phyloP scores from a whole-genome alignment of 2,113 vertebrate genomes.

The Deroptyus accipitrinus region DNA sequence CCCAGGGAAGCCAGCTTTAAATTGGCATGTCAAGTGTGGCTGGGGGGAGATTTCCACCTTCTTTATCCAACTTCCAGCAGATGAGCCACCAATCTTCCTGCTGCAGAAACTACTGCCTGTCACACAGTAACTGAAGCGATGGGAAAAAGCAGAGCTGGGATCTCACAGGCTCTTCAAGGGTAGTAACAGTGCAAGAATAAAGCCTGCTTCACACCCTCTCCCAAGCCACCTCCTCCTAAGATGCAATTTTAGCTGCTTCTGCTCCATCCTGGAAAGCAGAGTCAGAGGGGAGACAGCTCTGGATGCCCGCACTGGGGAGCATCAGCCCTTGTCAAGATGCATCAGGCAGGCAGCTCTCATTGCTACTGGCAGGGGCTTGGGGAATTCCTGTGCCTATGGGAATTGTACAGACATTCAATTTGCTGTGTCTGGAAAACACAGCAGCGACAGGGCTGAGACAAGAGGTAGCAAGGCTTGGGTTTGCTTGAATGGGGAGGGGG shows the following conservation, averaged over 20 bases:
- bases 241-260: neutral
- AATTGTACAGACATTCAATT: neutral
- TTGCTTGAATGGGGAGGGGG: neutral
- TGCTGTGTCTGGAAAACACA: neutral
- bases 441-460: neutral
- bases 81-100: neutral
- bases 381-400: conserved; percentile 31
- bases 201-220: neutral
- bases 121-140: neutral
- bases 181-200: neutral
- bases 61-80: neutral
- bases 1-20: neutral
- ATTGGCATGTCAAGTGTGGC: neutral
- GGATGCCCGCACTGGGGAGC: neutral
- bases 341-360: conserved; percentile 1
- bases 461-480: neutral
- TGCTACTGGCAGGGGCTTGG: neutral
- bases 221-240: neutral
- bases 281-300: neutral
- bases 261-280: neutral
- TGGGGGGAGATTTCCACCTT: neutral
- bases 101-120: neutral
- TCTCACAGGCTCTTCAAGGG: neutral
- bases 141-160: neutral
- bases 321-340: neutral